Evolutionary conservation across 1,140 invertebrate genomes (phyloP).

Genomic region (Thaumatotibia leucotreta): DNA sequence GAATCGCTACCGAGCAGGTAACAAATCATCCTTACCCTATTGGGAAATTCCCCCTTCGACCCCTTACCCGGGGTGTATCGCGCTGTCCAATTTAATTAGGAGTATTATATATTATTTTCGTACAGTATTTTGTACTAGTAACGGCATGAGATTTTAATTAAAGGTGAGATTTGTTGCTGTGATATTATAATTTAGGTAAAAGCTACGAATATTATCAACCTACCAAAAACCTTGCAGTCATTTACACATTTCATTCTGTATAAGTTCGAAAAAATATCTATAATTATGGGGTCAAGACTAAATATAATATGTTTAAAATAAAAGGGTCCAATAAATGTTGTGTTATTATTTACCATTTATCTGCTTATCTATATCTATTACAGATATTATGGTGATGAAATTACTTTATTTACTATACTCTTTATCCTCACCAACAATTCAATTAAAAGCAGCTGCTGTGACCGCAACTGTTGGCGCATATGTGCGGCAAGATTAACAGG

Average conservation of each 20-base stretch:
- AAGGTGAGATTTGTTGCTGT: too few species aligned
- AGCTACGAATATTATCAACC: too few species aligned
- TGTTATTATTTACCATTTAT: too few species aligned
- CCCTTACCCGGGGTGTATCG: neutral
- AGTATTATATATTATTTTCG: neutral
- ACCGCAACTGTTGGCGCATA: neutral
- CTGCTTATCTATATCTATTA: too few species aligned
- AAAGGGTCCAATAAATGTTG: too few species aligned
- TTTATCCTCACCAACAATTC: neutral
- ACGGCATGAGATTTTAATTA: neutral
- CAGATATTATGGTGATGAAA: too few species aligned
- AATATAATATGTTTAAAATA: too few species aligned
- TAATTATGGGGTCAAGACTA: too few species aligned
- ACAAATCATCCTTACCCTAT: constrained; percentile 11
- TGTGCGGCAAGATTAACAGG: neutral
- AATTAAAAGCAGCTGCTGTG: neutral
- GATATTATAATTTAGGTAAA: too few species aligned
- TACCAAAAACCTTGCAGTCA: too few species aligned
- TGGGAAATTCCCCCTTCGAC: neutral
- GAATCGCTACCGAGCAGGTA: neutral
- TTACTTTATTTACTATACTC: neutral
- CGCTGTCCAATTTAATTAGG: constrained; percentile 11
- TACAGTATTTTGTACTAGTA: neutral
- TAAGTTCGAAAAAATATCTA: too few species aligned
- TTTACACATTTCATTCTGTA: too few species aligned